These are phyloP conservation scores for Lerista edwardsae DNA, from an alignment of 2,797 vertebrate genomes.

Conservation along the genomic window DNA sequence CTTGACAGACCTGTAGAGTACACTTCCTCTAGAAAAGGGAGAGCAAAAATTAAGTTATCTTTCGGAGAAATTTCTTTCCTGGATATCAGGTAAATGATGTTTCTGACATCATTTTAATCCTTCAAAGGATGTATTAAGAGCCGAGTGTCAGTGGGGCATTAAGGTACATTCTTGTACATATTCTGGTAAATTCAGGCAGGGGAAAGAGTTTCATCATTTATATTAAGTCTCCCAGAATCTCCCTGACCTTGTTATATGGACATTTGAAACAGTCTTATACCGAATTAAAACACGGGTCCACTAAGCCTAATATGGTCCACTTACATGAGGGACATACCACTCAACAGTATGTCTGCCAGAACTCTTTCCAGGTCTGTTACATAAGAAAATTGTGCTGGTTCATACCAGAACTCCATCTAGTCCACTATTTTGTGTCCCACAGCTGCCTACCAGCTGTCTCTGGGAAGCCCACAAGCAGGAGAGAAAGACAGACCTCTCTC, in stretches of 20 bases:
- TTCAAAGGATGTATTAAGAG: background rate
- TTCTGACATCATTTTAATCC: constrained; percentile 9
- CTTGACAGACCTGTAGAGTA: constrained; percentile 19
- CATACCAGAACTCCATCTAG: too few species aligned
- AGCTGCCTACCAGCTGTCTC: too few species aligned
- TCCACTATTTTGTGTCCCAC: too few species aligned
- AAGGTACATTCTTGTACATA: background rate
- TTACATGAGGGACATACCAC: too few species aligned
- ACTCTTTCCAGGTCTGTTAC: too few species aligned
- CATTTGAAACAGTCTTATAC: too few species aligned
- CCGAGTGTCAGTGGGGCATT: background rate
- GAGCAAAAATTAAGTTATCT: constrained; percentile 48
- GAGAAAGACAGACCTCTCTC: too few species aligned
- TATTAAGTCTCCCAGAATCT: background rate
- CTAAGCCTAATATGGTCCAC: too few species aligned
- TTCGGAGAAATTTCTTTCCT: constrained; percentile 23
- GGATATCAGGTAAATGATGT: background rate
- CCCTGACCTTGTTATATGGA: background rate
- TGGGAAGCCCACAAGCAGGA: too few species aligned
- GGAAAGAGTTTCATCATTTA: background rate
- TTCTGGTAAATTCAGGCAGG: background rate
- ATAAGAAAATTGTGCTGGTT: too few species aligned
- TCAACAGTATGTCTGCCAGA: too few species aligned
- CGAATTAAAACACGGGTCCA: too few species aligned
- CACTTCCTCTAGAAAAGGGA: constrained; percentile 31